Conservation (phyloP, 2,797 vertebrate genomes). For the Spheniscus humboldti region DNA sequence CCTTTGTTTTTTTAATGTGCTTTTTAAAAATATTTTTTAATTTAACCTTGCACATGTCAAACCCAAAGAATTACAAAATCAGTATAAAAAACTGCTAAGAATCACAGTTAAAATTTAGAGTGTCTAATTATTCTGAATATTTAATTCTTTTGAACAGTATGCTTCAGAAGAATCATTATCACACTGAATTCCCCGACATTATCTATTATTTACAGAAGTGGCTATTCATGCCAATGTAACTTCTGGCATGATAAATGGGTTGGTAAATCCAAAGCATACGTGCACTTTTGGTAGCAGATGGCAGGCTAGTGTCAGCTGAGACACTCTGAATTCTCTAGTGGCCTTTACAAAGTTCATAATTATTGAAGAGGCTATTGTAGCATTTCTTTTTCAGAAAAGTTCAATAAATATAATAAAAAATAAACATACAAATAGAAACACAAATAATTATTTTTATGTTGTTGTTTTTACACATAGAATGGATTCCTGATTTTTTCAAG, state of each 20-base stretch:
- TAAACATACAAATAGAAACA: neutral
- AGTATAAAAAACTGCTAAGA: neutral
- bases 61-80: neutral
- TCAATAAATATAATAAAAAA: neutral
- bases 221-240: neutral
- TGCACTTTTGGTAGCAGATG: constrained; percentile 45
- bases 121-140: constrained; percentile 16
- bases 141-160: constrained; percentile 40
- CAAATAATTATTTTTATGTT: neutral
- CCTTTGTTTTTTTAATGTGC: neutral
- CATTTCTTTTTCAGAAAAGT: neutral
- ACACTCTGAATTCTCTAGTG: neutral
- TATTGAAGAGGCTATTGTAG: neutral
- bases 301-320: neutral
- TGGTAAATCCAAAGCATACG: constrained; percentile 28
- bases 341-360: neutral
- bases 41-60: neutral
- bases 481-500: neutral
- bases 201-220: constrained; percentile 47
- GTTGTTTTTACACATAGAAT: neutral
- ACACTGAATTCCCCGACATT: constrained; percentile 26
- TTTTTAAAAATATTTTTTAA: neutral
- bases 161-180: constrained; percentile 40
- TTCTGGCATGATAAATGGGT: neutral
- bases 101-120: neutral